Conservation (phyloP, 2,888 invertebrate genomes). For the Drosophila tanythrix region DNA sequence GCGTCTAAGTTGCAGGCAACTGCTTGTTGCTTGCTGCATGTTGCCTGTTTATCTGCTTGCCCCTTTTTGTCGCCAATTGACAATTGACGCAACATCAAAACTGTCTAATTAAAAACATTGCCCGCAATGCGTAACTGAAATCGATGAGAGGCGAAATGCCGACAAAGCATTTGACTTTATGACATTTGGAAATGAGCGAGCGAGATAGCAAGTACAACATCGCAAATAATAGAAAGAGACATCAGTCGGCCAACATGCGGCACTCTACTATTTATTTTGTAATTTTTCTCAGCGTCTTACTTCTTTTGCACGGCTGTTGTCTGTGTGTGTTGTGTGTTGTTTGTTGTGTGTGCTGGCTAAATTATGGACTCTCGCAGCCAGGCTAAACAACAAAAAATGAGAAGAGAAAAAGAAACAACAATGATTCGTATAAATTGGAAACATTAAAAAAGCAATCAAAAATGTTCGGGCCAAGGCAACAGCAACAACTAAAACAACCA, state of each 20-base stretch:
- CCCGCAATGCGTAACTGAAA: constrained; percentile 77
- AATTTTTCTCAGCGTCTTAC: constrained; percentile 68
- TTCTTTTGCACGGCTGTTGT: constrained; percentile 21
- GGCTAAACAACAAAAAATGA: constrained; percentile 8
- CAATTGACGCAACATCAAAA: constrained; percentile 81
- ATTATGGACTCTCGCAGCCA: constrained; percentile 73
- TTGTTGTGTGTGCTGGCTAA: constrained; percentile 61
- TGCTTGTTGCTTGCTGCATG: constrained; percentile 25
- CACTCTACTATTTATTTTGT: constrained; percentile 70
- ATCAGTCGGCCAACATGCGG: constrained; percentile 30
- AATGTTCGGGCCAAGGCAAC: constrained; percentile 77
- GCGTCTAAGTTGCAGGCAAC: constrained; percentile 66
- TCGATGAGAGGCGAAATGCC: constrained; percentile 64
- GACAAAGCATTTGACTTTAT: constrained; percentile 80
- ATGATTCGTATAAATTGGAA: constrained; percentile 81
- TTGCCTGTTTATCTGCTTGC: constrained; percentile 40
- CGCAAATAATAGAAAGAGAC: constrained; percentile 14
- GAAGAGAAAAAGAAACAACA: constrained; percentile 63
- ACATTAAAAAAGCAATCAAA: constrained; percentile 79
- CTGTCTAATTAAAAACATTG: constrained; percentile 80
- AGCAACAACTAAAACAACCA: constrained; percentile 26
- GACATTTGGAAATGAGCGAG: constrained; percentile 61
- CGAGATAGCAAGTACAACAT: constrained; percentile 14
- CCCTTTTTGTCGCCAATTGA: constrained; percentile 70
- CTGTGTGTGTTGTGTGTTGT: constrained; percentile 9